Conservation (phyloP, 1,140 invertebrate species). For the Hesperophylax magnus region DNA sequence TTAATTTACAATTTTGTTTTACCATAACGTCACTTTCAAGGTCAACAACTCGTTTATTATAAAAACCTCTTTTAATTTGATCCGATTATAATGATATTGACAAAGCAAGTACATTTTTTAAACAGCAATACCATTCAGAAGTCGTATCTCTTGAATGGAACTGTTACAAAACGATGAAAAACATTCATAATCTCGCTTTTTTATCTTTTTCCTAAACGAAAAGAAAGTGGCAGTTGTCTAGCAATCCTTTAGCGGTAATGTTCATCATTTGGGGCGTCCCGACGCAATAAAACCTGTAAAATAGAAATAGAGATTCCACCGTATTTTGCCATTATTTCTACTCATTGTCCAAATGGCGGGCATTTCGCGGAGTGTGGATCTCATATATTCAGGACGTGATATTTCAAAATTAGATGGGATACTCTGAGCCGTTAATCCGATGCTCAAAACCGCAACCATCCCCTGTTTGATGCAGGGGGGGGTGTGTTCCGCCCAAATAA, state of each 20-base stretch:
- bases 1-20: too few relatives aligned
- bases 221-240: background rate
- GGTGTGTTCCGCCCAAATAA: too few relatives aligned
- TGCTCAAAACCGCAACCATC: background rate
- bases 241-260: slow-evolving; percentile 16
- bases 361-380: background rate
- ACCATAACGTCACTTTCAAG: too few relatives aligned
- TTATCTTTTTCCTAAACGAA: slow-evolving; percentile 11
- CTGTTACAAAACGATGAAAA: background rate
- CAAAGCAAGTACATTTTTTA: too few relatives aligned
- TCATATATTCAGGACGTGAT: slow-evolving; percentile 17
- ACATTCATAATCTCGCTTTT: background rate
- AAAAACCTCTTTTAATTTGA: too few relatives aligned
- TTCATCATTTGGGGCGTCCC: background rate
- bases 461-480: too few relatives aligned
- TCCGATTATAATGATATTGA: too few relatives aligned
- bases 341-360: background rate
- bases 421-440: background rate
- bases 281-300: background rate
- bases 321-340: background rate
- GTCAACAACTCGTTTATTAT: too few relatives aligned
- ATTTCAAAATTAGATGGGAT: slow-evolving; percentile 33
- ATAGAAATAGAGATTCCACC: background rate
- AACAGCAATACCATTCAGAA: too few relatives aligned
- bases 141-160: too few relatives aligned